Base-by-base conservation (phyloP, 2,113 vertebrate genomes). In the Microtus ochrogaster region DNA sequence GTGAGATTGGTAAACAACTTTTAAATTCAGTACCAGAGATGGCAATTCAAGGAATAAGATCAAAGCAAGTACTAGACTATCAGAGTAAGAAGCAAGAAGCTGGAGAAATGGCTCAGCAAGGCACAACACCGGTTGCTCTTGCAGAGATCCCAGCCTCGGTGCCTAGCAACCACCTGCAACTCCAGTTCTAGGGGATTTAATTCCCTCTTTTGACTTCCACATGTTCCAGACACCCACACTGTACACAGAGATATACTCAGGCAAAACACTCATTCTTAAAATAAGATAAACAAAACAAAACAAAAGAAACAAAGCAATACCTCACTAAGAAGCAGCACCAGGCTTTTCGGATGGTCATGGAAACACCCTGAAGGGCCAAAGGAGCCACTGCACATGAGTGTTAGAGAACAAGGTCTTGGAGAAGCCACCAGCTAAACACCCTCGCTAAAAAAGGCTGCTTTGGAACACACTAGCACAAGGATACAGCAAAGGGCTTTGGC, bases 401-500 rank as follows among this genome's bases (percentile, higher is more conserved):
- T 2, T 26, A 8, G 7, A n/a, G 21, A 68, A 55, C 7, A 24
- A 52, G 72, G n/a, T 58, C 47, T 44, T 68, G 47, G 17, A 47
- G 49, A 8, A 36, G 39, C 3, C 26, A 24, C 9, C n/a, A 58
- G 30, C 14, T 28, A n/a, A 96, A 41, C 5, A 17, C 4, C 12
- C 21, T 44, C 21, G 1, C 73, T n/a, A 74, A 3, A 63, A 16
- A 83, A 33, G 61, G 16, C 47, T 4, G 28, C 84, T 44, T 3
- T 33, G 41, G n/a, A 16, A 55, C 33, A 78, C 2, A 17, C 41
- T 4, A 0, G 10, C 41, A 14, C 61, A 99, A 99, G 99, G 99
- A 99, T 99, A 99, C 99, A 99, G 97, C 99, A 99, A 11, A 99
- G 99, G n/a, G 99, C 99, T 98, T 99, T 99, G 96, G 99, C 99